phyloP scores from a whole-genome alignment of 2,797 vertebrate genomes.

The Ibycter americanus region DNA sequence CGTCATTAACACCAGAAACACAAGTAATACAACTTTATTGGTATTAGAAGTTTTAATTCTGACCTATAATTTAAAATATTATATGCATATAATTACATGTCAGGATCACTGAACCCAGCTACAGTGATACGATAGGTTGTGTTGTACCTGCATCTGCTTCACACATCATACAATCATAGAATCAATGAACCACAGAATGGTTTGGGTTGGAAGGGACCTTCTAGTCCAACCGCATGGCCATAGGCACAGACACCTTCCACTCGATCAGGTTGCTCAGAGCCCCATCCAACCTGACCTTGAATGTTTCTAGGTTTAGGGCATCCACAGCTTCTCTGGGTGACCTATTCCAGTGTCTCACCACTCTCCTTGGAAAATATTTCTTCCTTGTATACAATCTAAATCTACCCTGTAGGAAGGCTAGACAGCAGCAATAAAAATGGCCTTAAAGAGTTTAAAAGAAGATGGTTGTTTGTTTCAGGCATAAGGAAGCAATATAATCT shows the following conservation, averaged over 20 bases:
- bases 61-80: background rate
- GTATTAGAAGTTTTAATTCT: background rate
- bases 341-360: background rate
- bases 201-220: too few species aligned
- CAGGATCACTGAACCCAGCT: background rate
- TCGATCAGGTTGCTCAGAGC: background rate
- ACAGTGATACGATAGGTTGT: background rate
- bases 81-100: background rate
- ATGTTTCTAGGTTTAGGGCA: too few species aligned
- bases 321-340: too few species aligned
- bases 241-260: too few species aligned
- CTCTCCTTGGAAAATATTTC: background rate
- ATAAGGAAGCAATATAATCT: background rate
- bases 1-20: background rate
- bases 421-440: background rate
- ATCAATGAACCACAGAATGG: too few species aligned
- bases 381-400: background rate
- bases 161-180: too few species aligned
- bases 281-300: too few species aligned
- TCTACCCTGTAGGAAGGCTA: background rate
- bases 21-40: background rate
- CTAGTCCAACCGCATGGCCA: background rate
- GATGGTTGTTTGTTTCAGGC: background rate
- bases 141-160: background rate
- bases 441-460: background rate